A percentile compares a stretch with the other conserved stretches of the same genome.
Conservation (phyloP, 2,113 vertebrate species). For the Podarcis muralis region DNA sequence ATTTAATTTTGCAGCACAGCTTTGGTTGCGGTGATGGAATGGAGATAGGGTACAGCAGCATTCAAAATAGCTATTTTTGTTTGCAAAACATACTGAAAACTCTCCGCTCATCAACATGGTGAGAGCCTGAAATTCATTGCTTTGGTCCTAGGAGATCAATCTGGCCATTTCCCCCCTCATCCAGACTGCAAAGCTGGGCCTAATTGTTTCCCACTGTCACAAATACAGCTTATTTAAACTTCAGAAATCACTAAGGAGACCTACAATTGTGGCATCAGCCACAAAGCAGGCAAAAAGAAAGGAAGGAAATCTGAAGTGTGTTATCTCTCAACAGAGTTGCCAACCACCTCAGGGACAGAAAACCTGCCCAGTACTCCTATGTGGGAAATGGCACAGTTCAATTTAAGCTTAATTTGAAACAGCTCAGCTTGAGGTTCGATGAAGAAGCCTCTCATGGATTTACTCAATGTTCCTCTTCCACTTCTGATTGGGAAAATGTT, state of each 20-base stretch:
- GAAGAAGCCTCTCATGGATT: background rate
- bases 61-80: background rate
- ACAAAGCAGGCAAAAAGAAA: background rate
- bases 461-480: background rate
- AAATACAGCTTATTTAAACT: constrained; percentile 11
- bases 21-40: background rate
- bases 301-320: too few species aligned
- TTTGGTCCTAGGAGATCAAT: background rate
- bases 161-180: background rate
- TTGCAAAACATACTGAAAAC: background rate
- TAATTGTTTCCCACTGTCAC: background rate
- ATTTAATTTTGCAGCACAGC: background rate
- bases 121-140: background rate
- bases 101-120: background rate
- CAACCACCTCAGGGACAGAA: background rate
- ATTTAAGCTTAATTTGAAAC: constrained; percentile 4
- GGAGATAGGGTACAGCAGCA: background rate
- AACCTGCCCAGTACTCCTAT: background rate
- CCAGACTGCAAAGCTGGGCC: background rate
- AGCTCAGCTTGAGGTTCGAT: background rate
- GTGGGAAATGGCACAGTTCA: background rate
- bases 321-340: background rate
- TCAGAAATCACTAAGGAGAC: background rate
- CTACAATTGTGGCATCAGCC: background rate
- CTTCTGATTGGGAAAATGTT: background rate